Base-by-base conservation (phyloP, 2,113 vertebrate genomes). In the Dipodomys merriami region DNA sequence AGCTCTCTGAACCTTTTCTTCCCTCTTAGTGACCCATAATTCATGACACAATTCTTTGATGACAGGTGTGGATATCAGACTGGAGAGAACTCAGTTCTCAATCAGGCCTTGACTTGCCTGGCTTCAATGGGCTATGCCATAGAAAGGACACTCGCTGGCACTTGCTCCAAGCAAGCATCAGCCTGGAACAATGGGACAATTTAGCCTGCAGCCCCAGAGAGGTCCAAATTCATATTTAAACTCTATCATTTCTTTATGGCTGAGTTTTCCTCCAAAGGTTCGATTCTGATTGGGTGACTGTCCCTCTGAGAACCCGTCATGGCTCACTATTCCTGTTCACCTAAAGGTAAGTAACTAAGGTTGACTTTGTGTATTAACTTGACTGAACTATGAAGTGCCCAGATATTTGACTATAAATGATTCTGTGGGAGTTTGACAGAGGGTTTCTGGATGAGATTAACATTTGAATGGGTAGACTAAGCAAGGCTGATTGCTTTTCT, bases 51-150 rank as follows among this genome's bases (percentile, higher is more conserved):
- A 6, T 53, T 78, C 62, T 29, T 23, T 53, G 22, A 20, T 72
- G 7, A 15, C 35, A 33, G 16, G 19, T 30, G 64, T 80, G 64
- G 27, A 46, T 29, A 7, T 78, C 15, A 73, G 20, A 65, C 27
- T 19, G 35, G 6, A 67, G 30, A 73, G 25, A 16, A 35, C 7
- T 67, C 53, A 20, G 69, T 39, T 62, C 35, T 30, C 53, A 0
- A 2, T 22, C 6, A 64, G 53, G 33, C 22, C n/a, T 44, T 79
- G 33, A 35, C 57, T 86, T 62, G 3, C 27, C 22, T 87, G 1
- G 1, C 29, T 65, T 39, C 33, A 3, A 10, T 0, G 15, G 27
- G 2, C n/a, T 3, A 16, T 16, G 49, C 78, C 44, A 3, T 1
- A 5, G 25, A 33, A 83, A 53, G 13, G 12, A 8, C 7, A 13